Conservation (phyloP, 2,797 vertebrate genomes). For the Heliangelus exortis region DNA sequence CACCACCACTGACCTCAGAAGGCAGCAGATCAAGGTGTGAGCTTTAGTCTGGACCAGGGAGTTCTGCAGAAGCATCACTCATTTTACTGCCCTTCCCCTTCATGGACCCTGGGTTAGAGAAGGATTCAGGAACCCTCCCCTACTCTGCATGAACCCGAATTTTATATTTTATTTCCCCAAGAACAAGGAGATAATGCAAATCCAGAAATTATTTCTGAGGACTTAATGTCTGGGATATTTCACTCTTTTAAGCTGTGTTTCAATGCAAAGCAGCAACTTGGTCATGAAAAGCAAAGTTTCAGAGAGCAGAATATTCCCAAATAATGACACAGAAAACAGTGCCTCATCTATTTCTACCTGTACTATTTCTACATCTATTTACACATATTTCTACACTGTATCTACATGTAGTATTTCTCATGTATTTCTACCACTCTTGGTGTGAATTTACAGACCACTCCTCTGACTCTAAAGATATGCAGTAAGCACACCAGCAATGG, state of each 20-base stretch:
- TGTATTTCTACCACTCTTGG: rapidly evolving
- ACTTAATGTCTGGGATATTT: not conserved
- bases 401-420: too few species aligned
- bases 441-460: not conserved
- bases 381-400: too few species aligned
- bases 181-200: not conserved
- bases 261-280: not conserved
- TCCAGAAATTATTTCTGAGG: not conserved
- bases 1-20: not conserved
- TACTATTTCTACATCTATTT: too few species aligned
- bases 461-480: not conserved
- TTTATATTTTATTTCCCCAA: not conserved
- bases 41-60: not conserved
- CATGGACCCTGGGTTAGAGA: not conserved
- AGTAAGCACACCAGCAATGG: not conserved
- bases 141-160: rapidly evolving
- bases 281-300: not conserved
- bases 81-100: not conserved
- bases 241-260: not conserved
- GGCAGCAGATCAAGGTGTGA: not conserved
- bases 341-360: not conserved
- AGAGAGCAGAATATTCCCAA: not conserved
- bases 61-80: not conserved
- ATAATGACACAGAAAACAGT: not conserved
- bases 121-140: not conserved